A percentile compares a stretch with the other conserved stretches of the same genome.
These are phyloP conservation scores for Bombus turneri DNA, from an alignment of 1,140 invertebrate genomes.

Conservation along the genomic window DNA sequence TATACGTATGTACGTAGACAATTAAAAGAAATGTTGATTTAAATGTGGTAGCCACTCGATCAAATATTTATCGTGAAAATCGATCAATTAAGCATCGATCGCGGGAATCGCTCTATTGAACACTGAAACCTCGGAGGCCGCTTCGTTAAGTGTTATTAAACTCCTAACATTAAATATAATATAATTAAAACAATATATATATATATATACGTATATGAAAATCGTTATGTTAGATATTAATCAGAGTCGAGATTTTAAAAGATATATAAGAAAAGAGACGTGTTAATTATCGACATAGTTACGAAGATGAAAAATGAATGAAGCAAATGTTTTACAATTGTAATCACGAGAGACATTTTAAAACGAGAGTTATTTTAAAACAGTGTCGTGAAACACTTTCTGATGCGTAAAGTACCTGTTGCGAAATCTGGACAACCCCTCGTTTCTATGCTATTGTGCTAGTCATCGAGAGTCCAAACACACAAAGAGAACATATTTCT, in stretches of 20 bases:
- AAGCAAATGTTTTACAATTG: constrained; percentile 26
- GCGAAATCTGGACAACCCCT: constrained; percentile 46
- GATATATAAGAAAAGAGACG: background rate
- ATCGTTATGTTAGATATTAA: constrained; percentile 48
- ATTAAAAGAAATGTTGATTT: constrained; percentile 37
- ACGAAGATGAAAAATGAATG: background rate
- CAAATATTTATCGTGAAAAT: constrained; percentile 42
- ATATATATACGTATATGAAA: constrained; percentile 39
- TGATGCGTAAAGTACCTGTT: constrained; percentile 57
- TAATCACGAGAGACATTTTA: background rate
- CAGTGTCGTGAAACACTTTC: constrained; percentile 21
- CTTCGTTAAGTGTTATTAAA: constrained; percentile 55
- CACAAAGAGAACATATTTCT: constrained; percentile 39
- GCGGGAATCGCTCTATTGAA: constrained; percentile 56
- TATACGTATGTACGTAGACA: constrained; percentile 44
- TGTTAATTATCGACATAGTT: background rate
- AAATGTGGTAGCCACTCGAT: constrained; percentile 30
- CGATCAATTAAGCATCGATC: constrained; percentile 45
- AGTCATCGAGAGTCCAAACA: constrained; percentile 54
- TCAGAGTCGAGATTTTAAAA: constrained; percentile 6
- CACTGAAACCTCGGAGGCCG: constrained; percentile 55
- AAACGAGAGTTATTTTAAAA: constrained; percentile 8
- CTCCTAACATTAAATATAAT: constrained; percentile 46
- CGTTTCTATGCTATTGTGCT: constrained; percentile 56
- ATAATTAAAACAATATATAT: constrained; percentile 11